Conservation (phyloP, 2,797 vertebrate genomes). For the Tenualosa ilisha region DNA sequence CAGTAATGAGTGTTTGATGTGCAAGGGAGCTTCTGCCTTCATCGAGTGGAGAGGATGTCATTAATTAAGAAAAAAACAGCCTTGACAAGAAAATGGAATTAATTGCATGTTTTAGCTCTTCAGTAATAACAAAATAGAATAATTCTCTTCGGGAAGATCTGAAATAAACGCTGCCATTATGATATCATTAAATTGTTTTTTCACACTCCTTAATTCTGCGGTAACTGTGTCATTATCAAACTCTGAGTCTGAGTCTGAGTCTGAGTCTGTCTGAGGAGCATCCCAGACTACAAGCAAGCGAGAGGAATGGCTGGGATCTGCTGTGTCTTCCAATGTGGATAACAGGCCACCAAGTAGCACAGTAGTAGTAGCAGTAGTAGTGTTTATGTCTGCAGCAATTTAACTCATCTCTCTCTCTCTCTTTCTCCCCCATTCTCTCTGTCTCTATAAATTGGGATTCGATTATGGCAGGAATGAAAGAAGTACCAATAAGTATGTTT, state of each 20-base stretch:
- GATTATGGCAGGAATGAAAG: background rate
- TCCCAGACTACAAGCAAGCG: conserved; percentile 9
- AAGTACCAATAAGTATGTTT: background rate
- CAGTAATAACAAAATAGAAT: conserved; percentile 57
- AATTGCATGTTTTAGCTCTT: conserved; percentile 62
- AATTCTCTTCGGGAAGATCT: conserved; percentile 57
- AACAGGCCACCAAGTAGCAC: background rate
- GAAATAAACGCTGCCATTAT: conserved; percentile 48
- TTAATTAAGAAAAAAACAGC: conserved; percentile 62
- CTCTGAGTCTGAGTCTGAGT: background rate
- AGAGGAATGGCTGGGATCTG: background rate
- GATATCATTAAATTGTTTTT: conserved; percentile 21
- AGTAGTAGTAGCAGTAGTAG: too few species aligned
- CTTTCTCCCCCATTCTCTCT: background rate
- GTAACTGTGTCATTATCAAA: conserved; percentile 20
- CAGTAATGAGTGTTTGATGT: conserved; percentile 53
- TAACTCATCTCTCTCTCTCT: background rate
- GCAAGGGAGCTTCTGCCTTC: conserved; percentile 37
- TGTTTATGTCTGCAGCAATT: background rate
- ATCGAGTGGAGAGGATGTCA: conserved; percentile 51
- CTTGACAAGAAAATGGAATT: conserved; percentile 59
- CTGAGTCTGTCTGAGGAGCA: conserved; percentile 43
- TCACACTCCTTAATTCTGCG: background rate
- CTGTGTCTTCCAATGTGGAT: background rate
- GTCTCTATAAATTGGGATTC: background rate